These are phyloP conservation scores for Eugnorisma glareosa DNA, from an alignment of 2,888 invertebrate genomes.

Conservation along the genomic window DNA sequence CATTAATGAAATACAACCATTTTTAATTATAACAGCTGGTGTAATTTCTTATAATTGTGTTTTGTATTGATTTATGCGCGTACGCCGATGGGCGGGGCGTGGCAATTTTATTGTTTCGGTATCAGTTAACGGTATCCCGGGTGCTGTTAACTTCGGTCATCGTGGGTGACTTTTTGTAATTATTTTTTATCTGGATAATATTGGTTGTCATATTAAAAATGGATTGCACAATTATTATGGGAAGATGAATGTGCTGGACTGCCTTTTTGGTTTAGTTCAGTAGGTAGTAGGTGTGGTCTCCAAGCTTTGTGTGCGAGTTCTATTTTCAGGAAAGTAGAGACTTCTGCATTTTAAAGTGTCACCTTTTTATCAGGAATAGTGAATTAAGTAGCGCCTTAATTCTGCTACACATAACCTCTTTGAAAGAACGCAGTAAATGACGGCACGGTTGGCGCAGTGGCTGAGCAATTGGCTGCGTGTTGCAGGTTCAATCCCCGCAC, in stretches of 20 bases:
- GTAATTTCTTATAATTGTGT: conserved; percentile 87
- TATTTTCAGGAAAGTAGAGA: background rate
- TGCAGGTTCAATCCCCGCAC: too few species aligned
- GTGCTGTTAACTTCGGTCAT: conserved; percentile 51
- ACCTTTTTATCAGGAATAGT: background rate
- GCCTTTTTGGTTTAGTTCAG: background rate
- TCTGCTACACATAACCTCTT: background rate
- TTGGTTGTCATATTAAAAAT: conserved; percentile 49
- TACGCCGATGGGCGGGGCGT: conserved; percentile 76
- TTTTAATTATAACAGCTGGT: conserved; percentile 82
- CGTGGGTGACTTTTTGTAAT: conserved; percentile 53
- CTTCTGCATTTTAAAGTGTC: background rate
- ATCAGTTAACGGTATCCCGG: conserved; percentile 73
- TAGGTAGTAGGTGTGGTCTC: background rate
- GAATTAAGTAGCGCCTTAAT: background rate
- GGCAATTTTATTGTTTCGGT: conserved; percentile 86
- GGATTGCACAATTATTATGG: conserved; percentile 32
- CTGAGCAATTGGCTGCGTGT: too few species aligned
- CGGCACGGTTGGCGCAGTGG: too few species aligned
- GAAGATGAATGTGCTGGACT: conserved; percentile 7
- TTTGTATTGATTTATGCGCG: conserved; percentile 85
- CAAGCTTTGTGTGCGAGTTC: background rate
- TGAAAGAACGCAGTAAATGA: background rate
- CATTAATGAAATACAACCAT: conserved; percentile 80
- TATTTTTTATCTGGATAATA: conserved; percentile 48